phyloP scores from a whole-genome alignment of 2,797 vertebrate species.

The Characodon lateralis region DNA sequence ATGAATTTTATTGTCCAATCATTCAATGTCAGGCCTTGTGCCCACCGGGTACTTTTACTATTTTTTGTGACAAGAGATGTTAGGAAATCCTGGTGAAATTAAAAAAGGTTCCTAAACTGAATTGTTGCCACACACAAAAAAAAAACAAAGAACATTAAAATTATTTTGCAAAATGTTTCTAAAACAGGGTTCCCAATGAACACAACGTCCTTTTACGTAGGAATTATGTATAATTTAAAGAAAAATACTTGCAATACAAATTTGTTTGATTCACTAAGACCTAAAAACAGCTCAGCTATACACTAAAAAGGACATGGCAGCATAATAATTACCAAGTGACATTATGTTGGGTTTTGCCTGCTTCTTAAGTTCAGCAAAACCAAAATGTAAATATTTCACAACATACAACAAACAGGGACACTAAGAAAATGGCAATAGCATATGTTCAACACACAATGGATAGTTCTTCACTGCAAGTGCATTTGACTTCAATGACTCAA shows the following conservation, averaged over 20 bases:
- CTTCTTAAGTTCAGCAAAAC: slow-evolving; percentile 36
- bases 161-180: not conserved
- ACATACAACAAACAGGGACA: not conserved
- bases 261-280: slow-evolving; percentile 4
- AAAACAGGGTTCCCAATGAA: slow-evolving; percentile 62
- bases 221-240: slow-evolving; percentile 1
- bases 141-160: not conserved
- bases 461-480: not conserved
- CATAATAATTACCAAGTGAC: slow-evolving; percentile 10
- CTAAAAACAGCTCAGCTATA: slow-evolving; percentile 21
- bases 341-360: slow-evolving; percentile 20
- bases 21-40: slow-evolving; percentile 38
- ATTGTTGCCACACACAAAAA: not conserved
- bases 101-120: not conserved
- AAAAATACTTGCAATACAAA: slow-evolving; percentile 21
- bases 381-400: slow-evolving; percentile 43
- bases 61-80: not conserved
- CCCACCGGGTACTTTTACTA: slow-evolving; percentile 56
- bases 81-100: not conserved
- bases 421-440: not conserved
- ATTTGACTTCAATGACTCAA: not conserved
- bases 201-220: slow-evolving; percentile 42
- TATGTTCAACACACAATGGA: not conserved
- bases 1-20: slow-evolving; percentile 18
- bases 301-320: slow-evolving; percentile 20